Percentiles rank a stretch among this genome's conserved stretches.
Evolutionary conservation across 2,888 invertebrate genomes (phyloP).

Genomic region (Scotopteryx bipunctaria): DNA sequence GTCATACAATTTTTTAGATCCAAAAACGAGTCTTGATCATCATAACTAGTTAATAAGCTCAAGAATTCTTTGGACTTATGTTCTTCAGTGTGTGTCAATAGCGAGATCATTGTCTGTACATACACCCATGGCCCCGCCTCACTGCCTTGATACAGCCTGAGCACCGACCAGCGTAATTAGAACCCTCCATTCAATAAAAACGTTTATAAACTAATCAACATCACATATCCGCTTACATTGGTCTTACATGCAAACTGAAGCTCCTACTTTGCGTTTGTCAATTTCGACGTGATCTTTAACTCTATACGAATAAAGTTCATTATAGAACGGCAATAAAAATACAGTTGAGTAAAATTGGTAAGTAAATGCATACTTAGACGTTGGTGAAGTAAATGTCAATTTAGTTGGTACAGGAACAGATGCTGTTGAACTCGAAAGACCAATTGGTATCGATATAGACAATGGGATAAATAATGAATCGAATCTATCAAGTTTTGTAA

Average conservation of each 20-base stretch:
- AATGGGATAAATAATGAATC: constrained; percentile 56
- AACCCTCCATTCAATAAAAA: constrained; percentile 72
- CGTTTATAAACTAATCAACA: constrained; percentile 72
- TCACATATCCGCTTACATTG: constrained; percentile 69
- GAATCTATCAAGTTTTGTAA: constrained; percentile 29
- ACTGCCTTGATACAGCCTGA: constrained; percentile 72
- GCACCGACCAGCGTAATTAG: constrained; percentile 64
- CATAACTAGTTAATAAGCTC: constrained; percentile 62
- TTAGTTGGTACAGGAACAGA: constrained; percentile 74
- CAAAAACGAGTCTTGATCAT: constrained; percentile 49
- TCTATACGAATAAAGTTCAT: constrained; percentile 46
- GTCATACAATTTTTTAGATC: constrained; percentile 42
- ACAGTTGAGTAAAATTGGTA: constrained; percentile 58
- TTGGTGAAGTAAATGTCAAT: constrained; percentile 80
- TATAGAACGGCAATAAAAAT: constrained; percentile 38
- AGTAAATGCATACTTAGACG: constrained; percentile 78
- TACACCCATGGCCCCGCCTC: constrained; percentile 79
- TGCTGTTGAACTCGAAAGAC: constrained; percentile 75
- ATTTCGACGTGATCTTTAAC: constrained; percentile 45
- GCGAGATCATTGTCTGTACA: constrained; percentile 69
- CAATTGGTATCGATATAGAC: constrained; percentile 60
- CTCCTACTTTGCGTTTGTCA: constrained; percentile 42
- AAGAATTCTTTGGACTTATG: constrained; percentile 56
- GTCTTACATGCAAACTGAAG: constrained; percentile 53
- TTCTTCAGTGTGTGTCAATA: constrained; percentile 64